A percentile compares a stretch with the other conserved stretches of the same genome.
These are phyloP conservation scores for Exocentrus adspersus DNA, from an alignment of 2,888 invertebrate species.

Conservation along the genomic window DNA sequence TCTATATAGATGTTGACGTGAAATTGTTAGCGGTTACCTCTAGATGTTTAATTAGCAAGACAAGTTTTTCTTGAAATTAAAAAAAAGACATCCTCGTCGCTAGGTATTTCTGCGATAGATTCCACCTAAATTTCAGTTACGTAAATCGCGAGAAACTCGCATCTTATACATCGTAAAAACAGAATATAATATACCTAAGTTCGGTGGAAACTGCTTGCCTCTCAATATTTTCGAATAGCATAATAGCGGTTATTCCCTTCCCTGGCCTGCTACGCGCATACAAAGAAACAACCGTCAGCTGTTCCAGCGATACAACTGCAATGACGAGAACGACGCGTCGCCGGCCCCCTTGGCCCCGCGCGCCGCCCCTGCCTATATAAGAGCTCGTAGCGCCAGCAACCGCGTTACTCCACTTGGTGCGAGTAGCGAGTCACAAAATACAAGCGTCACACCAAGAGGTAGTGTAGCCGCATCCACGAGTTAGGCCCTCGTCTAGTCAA, in stretches of 20 bases:
- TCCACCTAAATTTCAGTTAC: neutral
- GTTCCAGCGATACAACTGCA: slow-evolving; percentile 10
- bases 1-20: too few species aligned
- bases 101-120: too few species aligned
- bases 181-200: too few species aligned
- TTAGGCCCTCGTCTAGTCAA: slow-evolving; percentile 56
- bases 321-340: slow-evolving; percentile 17
- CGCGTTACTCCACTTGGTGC: neutral
- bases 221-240: too few species aligned
- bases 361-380: slow-evolving; percentile 40
- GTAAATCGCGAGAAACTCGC: neutral
- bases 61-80: too few species aligned
- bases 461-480: slow-evolving; percentile 50
- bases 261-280: neutral
- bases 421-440: neutral
- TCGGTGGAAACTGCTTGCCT: too few species aligned
- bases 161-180: neutral
- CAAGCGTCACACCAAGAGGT: slow-evolving; percentile 44
- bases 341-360: neutral
- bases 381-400: slow-evolving; percentile 17
- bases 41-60: too few species aligned
- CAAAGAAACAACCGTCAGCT: slow-evolving; percentile 24
- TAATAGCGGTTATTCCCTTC: slow-evolving; percentile 11
- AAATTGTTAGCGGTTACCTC: too few species aligned
- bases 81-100: too few species aligned